These are phyloP conservation scores for Apis florea DNA, from an alignment of 1,140 invertebrate genomes.

Conservation along the genomic window DNA sequence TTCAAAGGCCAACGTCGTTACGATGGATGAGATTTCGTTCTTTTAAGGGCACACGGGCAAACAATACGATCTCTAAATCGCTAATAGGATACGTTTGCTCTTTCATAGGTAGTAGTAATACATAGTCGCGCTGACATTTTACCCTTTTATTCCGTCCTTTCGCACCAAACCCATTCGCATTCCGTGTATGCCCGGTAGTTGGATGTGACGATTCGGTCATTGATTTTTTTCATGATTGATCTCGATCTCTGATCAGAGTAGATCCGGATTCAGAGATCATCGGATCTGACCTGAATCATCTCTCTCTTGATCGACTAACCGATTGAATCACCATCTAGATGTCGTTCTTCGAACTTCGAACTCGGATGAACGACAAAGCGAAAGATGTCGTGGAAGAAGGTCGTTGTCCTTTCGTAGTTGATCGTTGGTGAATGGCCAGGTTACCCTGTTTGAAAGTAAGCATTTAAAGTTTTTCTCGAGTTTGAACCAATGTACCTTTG, in stretches of 20 bases:
- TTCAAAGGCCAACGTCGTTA: constrained; percentile 74
- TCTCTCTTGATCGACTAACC: neutral
- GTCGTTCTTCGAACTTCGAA: neutral
- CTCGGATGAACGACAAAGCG: neutral
- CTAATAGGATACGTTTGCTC: constrained; percentile 75
- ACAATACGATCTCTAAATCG: constrained; percentile 74
- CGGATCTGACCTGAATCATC: neutral
- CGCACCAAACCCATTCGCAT: constrained; percentile 73
- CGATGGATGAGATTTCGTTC: constrained; percentile 63
- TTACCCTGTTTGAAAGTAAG: neutral
- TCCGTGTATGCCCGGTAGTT: constrained; percentile 63
- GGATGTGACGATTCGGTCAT: constrained; percentile 1
- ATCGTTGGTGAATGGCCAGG: neutral
- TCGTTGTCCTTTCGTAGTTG: neutral
- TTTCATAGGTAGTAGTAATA: constrained; percentile 52
- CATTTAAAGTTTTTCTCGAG: neutral
- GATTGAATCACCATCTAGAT: neutral
- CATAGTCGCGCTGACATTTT: constrained; percentile 68
- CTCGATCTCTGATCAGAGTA: constrained; percentile 5
- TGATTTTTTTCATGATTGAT: constrained; percentile 30
- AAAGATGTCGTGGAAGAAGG: neutral
- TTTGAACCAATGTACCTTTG: neutral
- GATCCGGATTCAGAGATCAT: neutral
- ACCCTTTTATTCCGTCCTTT: constrained; percentile 59
- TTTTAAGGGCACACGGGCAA: constrained; percentile 63